Evolutionary conservation across 1,140 invertebrate species (phyloP).

Genomic region (Heliconius hewitsoni): DNA sequence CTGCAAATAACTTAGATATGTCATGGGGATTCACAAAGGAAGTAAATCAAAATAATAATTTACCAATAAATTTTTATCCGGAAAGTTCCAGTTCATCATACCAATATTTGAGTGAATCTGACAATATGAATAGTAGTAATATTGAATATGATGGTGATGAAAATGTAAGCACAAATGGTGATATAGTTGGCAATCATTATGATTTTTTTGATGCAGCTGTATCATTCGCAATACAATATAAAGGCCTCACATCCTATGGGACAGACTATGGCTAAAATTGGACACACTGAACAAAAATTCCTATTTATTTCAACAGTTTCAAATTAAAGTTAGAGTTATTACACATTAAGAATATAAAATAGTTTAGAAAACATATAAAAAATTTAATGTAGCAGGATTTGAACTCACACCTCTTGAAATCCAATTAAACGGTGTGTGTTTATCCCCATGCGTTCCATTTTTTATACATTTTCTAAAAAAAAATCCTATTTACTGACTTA

Average conservation of each 20-base stretch:
- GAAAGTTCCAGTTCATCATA: slow-evolving; percentile 55
- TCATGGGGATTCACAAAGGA: slow-evolving; percentile 55
- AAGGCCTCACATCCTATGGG: slow-evolving; percentile 83
- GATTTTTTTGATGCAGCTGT: slow-evolving; percentile 86
- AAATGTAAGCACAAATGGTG: slow-evolving; percentile 48
- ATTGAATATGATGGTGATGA: slow-evolving; percentile 49
- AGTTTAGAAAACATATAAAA: too few relatives aligned
- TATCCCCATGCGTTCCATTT: too few relatives aligned
- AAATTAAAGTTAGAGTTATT: too few relatives aligned
- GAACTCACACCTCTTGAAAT: too few relatives aligned
- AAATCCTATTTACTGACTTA: slow-evolving; percentile 17
- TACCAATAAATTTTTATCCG: slow-evolving; percentile 51
- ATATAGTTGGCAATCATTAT: slow-evolving; percentile 65
- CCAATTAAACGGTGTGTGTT: too few relatives aligned
- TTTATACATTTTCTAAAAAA: too few relatives aligned
- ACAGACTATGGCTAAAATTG: slow-evolving; percentile 68
- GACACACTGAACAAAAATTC: not conserved
- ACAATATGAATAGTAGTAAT: slow-evolving; percentile 44
- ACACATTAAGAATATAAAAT: too few relatives aligned
- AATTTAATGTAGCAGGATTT: too few relatives aligned
- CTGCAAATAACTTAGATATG: slow-evolving; percentile 50
- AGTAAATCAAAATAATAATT: slow-evolving; percentile 47
- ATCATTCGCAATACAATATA: slow-evolving; percentile 86
- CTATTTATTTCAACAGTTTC: not conserved
- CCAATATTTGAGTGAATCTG: slow-evolving; percentile 57